Conservation (phyloP, 2,113 vertebrate species). For the Melanotaenia duboulayi region DNA sequence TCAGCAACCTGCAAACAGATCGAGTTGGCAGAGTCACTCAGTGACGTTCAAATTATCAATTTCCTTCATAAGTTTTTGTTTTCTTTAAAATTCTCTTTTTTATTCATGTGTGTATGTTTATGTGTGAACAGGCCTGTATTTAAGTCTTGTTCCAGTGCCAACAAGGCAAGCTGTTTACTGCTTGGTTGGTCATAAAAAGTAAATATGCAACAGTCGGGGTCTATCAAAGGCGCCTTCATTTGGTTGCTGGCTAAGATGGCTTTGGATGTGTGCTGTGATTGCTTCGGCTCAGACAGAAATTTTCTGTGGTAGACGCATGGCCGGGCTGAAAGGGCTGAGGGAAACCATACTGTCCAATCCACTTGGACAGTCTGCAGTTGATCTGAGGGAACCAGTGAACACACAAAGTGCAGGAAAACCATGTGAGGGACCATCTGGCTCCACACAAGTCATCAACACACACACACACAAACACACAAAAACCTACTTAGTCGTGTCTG, state of each 20-base stretch:
- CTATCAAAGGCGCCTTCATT: conserved; percentile 79
- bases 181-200: conserved; percentile 77
- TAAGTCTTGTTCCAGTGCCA: conserved; percentile 57
- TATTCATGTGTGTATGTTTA: conserved; percentile 30
- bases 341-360: conserved; percentile 68
- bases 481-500: neutral
- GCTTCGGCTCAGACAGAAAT: conserved; percentile 62
- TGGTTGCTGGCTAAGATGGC: conserved; percentile 52
- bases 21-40: conserved; percentile 12
- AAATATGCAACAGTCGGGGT: conserved; percentile 67
- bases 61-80: conserved; percentile 24
- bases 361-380: conserved; percentile 60
- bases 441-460: conserved; percentile 11
- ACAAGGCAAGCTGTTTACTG: conserved; percentile 78
- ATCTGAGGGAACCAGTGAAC: conserved; percentile 56
- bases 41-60: neutral
- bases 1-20: conserved; percentile 55
- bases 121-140: conserved; percentile 58
- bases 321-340: conserved; percentile 52
- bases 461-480: neutral
- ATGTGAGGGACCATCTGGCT: conserved; percentile 11
- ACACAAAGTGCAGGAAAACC: conserved; percentile 53
- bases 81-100: neutral
- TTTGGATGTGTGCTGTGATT: conserved; percentile 71
- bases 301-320: conserved; percentile 65